phyloP scores from a whole-genome alignment of 2,888 invertebrate species.

The Lepidochrysops patricia region DNA sequence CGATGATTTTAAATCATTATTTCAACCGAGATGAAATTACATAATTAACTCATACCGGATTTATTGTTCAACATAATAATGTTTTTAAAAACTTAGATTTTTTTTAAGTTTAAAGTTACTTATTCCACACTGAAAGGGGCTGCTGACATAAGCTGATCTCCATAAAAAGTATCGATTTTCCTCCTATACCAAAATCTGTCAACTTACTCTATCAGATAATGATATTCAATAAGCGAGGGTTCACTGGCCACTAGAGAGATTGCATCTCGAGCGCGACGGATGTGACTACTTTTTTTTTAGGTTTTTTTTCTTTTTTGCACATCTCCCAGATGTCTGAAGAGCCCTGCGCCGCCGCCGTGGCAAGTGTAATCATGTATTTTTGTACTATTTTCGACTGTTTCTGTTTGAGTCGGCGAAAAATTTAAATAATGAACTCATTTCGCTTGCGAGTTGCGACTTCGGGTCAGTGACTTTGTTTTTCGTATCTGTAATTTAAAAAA shows the following conservation, averaged over 20 bases:
- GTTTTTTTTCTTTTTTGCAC: conserved; percentile 36
- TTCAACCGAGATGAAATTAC: too few relatives aligned
- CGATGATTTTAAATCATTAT: too few relatives aligned
- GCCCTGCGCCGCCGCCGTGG: conserved; percentile 41
- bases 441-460: too few relatives aligned
- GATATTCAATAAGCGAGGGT: conserved; percentile 32
- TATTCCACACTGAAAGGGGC: too few relatives aligned
- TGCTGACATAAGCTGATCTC: too few relatives aligned
- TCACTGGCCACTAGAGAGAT: conserved; percentile 55
- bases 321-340: conserved; percentile 51
- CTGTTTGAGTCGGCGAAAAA: conserved; percentile 7
- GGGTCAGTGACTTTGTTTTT: neutral
- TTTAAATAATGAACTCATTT: conserved; percentile 10
- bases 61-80: too few relatives aligned
- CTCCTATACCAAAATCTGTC: neutral
- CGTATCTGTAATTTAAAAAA: too few relatives aligned
- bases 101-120: too few relatives aligned
- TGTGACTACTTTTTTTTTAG: conserved; percentile 46
- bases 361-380: conserved; percentile 21
- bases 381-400: conserved; percentile 13
- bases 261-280: conserved; percentile 47
- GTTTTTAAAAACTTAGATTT: too few relatives aligned
- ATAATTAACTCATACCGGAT: too few relatives aligned
- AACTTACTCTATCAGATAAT: conserved; percentile 12
- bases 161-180: too few relatives aligned